These are phyloP conservation scores for Chaetogeoica ovagalla DNA, from an alignment of 2,888 invertebrate species.

Conservation along the genomic window DNA sequence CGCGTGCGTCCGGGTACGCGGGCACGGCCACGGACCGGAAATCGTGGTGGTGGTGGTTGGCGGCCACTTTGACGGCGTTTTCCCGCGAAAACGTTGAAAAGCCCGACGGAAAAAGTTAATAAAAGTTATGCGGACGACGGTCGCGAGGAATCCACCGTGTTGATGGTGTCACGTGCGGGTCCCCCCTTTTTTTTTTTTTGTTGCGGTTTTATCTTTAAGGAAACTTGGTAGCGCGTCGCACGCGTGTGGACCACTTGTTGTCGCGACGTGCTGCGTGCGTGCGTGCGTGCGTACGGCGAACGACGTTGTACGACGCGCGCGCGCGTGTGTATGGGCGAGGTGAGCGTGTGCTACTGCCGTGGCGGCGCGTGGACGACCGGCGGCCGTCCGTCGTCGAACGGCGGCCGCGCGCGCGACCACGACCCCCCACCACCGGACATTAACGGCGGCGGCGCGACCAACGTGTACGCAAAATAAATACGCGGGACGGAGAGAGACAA, in stretches of 20 bases:
- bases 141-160: too few species aligned
- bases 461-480: too few species aligned
- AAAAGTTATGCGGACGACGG: slow-evolving; percentile 3
- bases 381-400: slow-evolving; percentile 45
- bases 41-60: slow-evolving; percentile 32
- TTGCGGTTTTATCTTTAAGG: slow-evolving; percentile 52
- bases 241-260: slow-evolving; percentile 41
- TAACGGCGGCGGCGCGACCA: too few species aligned
- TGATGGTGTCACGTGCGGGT: slow-evolving; percentile 24
- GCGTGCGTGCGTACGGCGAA: not conserved
- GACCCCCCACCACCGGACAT: slow-evolving; percentile 19
- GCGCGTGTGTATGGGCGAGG: not conserved
- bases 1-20: slow-evolving; percentile 20
- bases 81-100: slow-evolving; percentile 11
- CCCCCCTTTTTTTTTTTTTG: not conserved
- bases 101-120: not conserved
- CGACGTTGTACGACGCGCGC: not conserved
- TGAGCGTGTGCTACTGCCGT: slow-evolving; percentile 51
- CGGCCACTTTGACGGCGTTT: slow-evolving; percentile 40
- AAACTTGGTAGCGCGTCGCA: not conserved
- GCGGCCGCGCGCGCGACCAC: slow-evolving; percentile 46
- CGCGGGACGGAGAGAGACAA: not conserved
- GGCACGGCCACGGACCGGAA: slow-evolving; percentile 30
- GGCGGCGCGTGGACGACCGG: slow-evolving; percentile 54
- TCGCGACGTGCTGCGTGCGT: not conserved